Evolutionary conservation across 2,113 vertebrate species (phyloP).

Genomic region (Baryphthengus martii): DNA sequence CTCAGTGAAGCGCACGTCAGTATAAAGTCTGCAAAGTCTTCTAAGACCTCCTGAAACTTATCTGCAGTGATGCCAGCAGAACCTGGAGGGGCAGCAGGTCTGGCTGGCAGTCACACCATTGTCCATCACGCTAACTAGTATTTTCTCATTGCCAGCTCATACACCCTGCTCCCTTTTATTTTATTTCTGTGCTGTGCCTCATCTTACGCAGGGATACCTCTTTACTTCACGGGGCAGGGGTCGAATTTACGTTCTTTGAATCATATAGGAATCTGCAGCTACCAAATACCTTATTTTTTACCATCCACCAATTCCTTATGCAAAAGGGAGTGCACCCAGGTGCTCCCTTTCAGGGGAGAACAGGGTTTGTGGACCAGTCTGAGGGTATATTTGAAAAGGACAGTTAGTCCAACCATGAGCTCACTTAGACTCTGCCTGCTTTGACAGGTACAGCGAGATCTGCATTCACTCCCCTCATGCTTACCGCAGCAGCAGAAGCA

Average conservation of each 20-base stretch:
- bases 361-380: not conserved
- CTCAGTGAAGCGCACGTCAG: not conserved
- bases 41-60: not conserved
- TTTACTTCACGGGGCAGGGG: not conserved
- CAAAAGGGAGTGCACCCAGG: not conserved
- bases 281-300: fast-evolving
- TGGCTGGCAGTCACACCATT: not conserved
- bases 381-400: not conserved
- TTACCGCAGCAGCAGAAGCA: not conserved
- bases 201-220: not conserved
- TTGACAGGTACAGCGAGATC: not conserved
- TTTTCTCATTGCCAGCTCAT: not conserved
- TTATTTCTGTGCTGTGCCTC: not conserved
- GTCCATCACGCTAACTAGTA: not conserved
- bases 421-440: not conserved
- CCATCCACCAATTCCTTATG: not conserved
- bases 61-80: not conserved
- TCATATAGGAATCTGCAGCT: not conserved
- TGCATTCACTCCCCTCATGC: not conserved
- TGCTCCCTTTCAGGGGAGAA: not conserved
- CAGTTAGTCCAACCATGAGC: not conserved
- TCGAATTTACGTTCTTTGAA: not conserved
- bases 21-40: not conserved
- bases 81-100: not conserved
- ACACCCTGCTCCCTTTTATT: not conserved